Percentiles rank a stretch among this genome's conserved stretches.
Conservation (phyloP, 2,797 vertebrate genomes). For the Tragelaphus eurycerus region DNA sequence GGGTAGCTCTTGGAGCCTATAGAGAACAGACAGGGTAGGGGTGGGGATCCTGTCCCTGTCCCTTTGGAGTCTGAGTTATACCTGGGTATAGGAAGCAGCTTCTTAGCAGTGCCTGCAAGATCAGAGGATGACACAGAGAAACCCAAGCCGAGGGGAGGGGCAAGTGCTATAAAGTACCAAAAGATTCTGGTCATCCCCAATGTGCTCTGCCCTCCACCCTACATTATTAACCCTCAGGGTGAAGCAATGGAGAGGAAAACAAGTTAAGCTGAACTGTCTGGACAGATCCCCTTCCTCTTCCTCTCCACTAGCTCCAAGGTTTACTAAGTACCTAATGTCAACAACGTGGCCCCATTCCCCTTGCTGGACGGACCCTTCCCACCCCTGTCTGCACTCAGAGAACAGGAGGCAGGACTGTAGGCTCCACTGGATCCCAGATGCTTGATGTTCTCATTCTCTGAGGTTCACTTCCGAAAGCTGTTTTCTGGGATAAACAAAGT, state of each 20-base stretch:
- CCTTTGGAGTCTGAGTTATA: constrained; percentile 36
- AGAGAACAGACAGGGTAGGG: neutral
- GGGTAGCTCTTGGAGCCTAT: constrained; percentile 58
- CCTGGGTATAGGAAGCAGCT: constrained; percentile 53
- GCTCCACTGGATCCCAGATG: constrained; percentile 48
- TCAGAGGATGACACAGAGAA: constrained; percentile 42
- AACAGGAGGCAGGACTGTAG: constrained; percentile 58
- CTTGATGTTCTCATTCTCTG: constrained; percentile 15
- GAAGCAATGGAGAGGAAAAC: constrained; percentile 79
- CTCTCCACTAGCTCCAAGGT: constrained; percentile 68
- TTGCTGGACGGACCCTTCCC: constrained; percentile 60
- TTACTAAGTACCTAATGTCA: constrained; percentile 82
- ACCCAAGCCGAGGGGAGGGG: constrained; percentile 26
- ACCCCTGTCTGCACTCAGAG: constrained; percentile 40
- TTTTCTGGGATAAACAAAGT: constrained; percentile 93
- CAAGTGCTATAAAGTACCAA: constrained; percentile 56
- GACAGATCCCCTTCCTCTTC: constrained; percentile 69
- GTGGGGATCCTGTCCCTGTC: neutral
- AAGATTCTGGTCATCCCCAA: neutral
- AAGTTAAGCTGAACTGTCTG: constrained; percentile 77
- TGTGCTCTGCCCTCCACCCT: neutral
- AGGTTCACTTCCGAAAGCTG: constrained; percentile 91
- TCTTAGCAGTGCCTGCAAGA: constrained; percentile 50
- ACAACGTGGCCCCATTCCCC: constrained; percentile 62
- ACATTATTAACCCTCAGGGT: constrained; percentile 63